Conservation (phyloP, 2,888 invertebrate species). For the Bombylius major region DNA sequence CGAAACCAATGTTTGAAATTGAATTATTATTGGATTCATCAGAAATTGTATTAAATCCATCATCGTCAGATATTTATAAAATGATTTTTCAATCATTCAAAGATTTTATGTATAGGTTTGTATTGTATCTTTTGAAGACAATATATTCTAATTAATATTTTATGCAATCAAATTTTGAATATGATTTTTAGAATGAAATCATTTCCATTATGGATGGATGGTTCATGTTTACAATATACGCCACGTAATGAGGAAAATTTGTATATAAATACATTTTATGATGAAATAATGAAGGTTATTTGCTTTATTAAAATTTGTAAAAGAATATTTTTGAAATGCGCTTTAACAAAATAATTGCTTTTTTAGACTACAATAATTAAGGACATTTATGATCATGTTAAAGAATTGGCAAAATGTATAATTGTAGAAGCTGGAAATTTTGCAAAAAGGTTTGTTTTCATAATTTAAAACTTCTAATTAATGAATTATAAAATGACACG, state of each 20-base stretch:
- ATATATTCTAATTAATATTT: no score
- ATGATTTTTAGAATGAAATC: neutral
- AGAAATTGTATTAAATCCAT: conserved; percentile 63
- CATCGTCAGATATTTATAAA: conserved; percentile 63
- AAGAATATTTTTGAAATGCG: no score
- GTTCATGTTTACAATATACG: conserved; percentile 61
- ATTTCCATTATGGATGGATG: conserved; percentile 78
- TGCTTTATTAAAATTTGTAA: neutral
- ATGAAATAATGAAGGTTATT: conserved; percentile 57
- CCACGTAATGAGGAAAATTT: conserved; percentile 32
- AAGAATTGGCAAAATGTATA: conserved; percentile 51
- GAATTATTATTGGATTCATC: conserved; percentile 61
- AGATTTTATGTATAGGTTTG: conserved; percentile 61
- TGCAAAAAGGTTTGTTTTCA: conserved; percentile 39
- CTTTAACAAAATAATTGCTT: neutral
- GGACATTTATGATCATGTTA: conserved; percentile 50
- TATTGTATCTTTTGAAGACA: neutral
- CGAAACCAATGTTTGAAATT: conserved; percentile 59
- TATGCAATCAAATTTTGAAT: no score
- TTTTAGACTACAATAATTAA: no score
- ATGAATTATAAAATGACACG: no score
- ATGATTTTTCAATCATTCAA: conserved; percentile 60
- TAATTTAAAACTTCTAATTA: neutral
- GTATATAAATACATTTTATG: conserved; percentile 62
- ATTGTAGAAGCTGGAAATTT: conserved; percentile 53